Conservation (phyloP, 35 echinoderm and acorn worm genomes). For the Nesometra sesokonis region DNA sequence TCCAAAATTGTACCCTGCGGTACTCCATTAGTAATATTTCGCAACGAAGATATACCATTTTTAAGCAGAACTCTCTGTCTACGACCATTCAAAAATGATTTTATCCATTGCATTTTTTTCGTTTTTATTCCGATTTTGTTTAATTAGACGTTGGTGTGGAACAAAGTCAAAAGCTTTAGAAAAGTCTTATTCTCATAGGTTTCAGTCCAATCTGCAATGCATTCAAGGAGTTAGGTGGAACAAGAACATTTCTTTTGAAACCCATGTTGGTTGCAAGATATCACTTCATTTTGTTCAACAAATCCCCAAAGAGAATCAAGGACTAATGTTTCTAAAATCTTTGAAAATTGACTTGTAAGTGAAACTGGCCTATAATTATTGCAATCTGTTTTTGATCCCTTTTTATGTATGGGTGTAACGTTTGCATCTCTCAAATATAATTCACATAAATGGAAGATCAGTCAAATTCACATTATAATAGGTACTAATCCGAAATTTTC, state of each 20-base stretch:
- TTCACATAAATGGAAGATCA: too few species aligned
- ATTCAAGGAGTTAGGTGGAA: not conserved
- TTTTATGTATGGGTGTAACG: not conserved
- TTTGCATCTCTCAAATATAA: not conserved
- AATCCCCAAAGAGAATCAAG: not conserved
- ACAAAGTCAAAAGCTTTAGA: not conserved
- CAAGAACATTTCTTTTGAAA: slow-evolving; percentile 6
- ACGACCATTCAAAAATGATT: too few species aligned
- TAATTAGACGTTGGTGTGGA: too few species aligned
- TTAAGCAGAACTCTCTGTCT: too few species aligned
- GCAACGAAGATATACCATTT: too few species aligned
- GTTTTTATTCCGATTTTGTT: too few species aligned
- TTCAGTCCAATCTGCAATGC: not conserved
- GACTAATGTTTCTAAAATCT: not conserved
- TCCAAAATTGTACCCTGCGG: too few species aligned
- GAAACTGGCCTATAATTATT: slow-evolving; percentile 3
- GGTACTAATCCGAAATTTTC: too few species aligned
- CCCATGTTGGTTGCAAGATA: not conserved
- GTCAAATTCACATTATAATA: too few species aligned
- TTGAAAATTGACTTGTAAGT: not conserved
- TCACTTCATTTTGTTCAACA: not conserved
- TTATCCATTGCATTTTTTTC: too few species aligned
- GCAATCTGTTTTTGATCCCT: not conserved
- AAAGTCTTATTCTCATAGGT: not conserved
- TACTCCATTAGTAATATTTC: too few species aligned